phyloP scores from a whole-genome alignment of 2,113 vertebrate genomes.

The Upupa epops region DNA sequence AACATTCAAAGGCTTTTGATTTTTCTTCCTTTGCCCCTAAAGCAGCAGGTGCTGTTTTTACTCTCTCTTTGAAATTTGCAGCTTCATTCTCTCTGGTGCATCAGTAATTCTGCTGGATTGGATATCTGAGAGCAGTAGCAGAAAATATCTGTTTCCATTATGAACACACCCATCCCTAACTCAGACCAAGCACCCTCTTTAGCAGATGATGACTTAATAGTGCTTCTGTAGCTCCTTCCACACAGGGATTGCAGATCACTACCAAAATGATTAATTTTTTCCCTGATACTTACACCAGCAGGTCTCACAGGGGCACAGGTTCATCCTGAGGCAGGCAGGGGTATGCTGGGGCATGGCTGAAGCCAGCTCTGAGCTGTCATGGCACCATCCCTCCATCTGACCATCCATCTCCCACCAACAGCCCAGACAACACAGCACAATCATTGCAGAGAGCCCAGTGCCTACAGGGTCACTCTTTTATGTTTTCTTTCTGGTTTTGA shows the following conservation, averaged over 20 bases:
- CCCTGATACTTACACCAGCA: background rate
- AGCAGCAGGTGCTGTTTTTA: background rate
- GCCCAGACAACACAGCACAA: background rate
- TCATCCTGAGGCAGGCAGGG: background rate
- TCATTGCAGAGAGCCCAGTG: background rate
- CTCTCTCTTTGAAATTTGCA: background rate
- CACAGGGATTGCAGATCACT: background rate
- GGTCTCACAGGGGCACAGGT: background rate
- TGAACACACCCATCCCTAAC: background rate
- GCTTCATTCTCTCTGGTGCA: background rate
- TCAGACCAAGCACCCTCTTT: background rate
- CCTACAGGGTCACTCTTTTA: background rate
- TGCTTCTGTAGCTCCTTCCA: background rate
- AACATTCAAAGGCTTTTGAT: background rate
- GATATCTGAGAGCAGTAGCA: background rate
- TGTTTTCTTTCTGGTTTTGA: background rate
- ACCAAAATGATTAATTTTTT: background rate
- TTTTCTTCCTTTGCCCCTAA: background rate
- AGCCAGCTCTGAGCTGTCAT: background rate
- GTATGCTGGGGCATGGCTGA: accelerated
- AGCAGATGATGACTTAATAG: background rate
- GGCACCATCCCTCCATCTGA: background rate
- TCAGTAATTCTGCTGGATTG: background rate
- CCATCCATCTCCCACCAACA: background rate
- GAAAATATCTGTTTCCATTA: background rate